These are phyloP conservation scores for Silurus lanzhouensis DNA, from an alignment of 2,797 vertebrate genomes.

Conservation along the genomic window DNA sequence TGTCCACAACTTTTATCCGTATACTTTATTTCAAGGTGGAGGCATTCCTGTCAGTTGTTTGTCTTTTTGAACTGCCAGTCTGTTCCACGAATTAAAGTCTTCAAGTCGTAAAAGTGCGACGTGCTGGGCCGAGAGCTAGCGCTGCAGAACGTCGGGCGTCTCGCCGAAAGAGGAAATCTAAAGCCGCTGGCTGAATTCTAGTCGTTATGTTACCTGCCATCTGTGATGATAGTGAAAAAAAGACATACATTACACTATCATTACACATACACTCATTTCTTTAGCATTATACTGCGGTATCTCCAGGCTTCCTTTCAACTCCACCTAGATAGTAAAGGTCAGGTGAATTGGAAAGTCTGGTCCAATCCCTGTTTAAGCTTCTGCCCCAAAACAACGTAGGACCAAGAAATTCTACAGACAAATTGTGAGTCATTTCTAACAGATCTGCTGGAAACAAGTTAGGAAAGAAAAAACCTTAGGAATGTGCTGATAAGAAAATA, in stretches of 20 bases:
- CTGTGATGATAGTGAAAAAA: neutral
- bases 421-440: neutral
- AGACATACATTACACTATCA: neutral
- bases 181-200: conserved; percentile 42
- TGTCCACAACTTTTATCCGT: conserved; percentile 55
- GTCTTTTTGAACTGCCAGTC: conserved; percentile 31
- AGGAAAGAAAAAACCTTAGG: neutral
- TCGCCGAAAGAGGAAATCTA: conserved; percentile 52
- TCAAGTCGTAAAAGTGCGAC: neutral
- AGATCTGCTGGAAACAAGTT: neutral
- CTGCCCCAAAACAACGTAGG: neutral
- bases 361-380: neutral
- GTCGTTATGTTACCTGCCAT: conserved; percentile 28
- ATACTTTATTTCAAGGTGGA: conserved; percentile 59
- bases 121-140: conserved; percentile 47
- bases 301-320: neutral
- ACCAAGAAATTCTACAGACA: neutral
- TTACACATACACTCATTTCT: neutral
- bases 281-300: neutral
- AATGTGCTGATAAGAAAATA: neutral
- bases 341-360: neutral
- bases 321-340: neutral
- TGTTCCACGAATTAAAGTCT: conserved; percentile 19
- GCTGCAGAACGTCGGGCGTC: conserved; percentile 27
- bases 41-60: conserved; percentile 61